Evolutionary conservation across 2,113 vertebrate species (phyloP).

Genomic region (Mystacornis crossleyi): DNA sequence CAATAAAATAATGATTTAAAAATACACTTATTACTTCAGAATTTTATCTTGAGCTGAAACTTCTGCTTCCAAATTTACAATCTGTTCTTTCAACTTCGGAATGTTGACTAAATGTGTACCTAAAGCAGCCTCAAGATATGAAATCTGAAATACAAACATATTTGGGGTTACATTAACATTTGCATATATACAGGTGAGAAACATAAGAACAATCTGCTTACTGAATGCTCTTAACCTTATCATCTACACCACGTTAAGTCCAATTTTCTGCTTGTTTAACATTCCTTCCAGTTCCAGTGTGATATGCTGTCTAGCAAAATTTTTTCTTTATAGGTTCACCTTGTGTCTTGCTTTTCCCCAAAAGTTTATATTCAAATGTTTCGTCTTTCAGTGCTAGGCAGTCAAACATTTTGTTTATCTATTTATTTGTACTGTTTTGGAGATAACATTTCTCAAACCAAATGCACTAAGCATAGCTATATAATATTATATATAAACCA

Average conservation of each 20-base stretch:
- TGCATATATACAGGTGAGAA: neutral
- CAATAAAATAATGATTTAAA: neutral
- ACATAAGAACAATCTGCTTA: neutral
- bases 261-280: neutral
- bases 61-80: slow-evolving; percentile 84
- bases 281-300: neutral
- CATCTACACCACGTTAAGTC: neutral
- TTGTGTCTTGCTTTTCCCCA: neutral
- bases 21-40: slow-evolving; percentile 77
- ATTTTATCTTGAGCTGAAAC: slow-evolving; percentile 84
- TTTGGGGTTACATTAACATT: neutral
- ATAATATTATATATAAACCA: neutral
- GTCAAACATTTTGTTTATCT: neutral
- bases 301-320: neutral
- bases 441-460: neutral
- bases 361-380: neutral
- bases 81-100: slow-evolving; percentile 81
- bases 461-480: neutral
- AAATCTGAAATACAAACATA: slow-evolving; percentile 75
- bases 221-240: neutral
- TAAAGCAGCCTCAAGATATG: slow-evolving; percentile 70
- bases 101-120: slow-evolving; percentile 70
- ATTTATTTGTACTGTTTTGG: neutral
- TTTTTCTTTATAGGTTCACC: neutral
- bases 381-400: neutral